These are phyloP conservation scores for Montipora cactus DNA, from an alignment of 64 coral and sea anemone species.

Conservation along the genomic window DNA sequence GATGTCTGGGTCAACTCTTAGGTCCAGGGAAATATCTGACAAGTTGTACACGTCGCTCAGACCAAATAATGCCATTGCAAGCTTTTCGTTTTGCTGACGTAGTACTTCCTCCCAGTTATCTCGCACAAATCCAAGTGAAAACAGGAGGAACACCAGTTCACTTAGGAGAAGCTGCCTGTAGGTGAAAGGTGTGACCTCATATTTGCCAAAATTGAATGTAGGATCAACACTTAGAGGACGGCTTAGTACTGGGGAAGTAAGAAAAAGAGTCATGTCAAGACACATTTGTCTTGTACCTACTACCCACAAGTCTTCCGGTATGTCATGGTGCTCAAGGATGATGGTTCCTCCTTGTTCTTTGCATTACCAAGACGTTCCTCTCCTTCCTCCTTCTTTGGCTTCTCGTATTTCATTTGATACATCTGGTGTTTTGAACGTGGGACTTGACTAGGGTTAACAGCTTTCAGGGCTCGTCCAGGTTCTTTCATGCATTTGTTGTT, in stretches of 20 bases:
- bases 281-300: not conserved
- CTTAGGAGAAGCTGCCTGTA: too few relatives aligned
- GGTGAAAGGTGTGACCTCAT: too few relatives aligned
- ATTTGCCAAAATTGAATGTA: not conserved
- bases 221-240: not conserved
- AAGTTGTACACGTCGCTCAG: slow-evolving; percentile 23
- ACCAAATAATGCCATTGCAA: slow-evolving; percentile 19
- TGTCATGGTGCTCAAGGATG: not conserved
- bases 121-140: not conserved
- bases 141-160: too few relatives aligned
- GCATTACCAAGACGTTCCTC: not conserved
- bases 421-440: not conserved
- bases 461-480: not conserved
- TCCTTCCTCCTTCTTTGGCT: not conserved
- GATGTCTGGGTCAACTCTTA: not conserved
- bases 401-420: not conserved
- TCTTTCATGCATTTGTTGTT: too few relatives aligned
- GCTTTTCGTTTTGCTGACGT: not conserved
- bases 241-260: not conserved
- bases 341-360: not conserved
- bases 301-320: not conserved
- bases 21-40: not conserved
- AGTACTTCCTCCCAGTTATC: not conserved
- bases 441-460: not conserved
- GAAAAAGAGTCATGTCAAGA: not conserved